Conservation (phyloP, 1,140 invertebrate species). For the Apis florea region DNA sequence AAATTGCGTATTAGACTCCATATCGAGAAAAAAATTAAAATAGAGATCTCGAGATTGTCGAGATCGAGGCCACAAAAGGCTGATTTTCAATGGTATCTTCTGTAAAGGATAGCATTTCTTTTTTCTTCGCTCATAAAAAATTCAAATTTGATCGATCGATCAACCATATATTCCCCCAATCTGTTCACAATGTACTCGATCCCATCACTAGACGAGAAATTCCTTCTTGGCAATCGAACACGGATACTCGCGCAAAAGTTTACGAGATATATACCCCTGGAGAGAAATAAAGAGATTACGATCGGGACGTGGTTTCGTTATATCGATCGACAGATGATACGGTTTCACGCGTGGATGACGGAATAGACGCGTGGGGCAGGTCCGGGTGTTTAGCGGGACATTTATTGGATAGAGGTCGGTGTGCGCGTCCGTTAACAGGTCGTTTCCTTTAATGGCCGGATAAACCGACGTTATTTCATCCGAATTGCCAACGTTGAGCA, state of each 20-base stretch:
- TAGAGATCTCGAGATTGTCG: no score
- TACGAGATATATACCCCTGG: not conserved
- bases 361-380: constrained; percentile 42
- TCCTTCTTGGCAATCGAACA: not conserved
- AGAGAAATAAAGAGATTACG: constrained; percentile 19
- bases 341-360: constrained; percentile 39
- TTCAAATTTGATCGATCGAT: no score
- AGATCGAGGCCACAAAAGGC: no score
- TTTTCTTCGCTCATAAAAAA: no score
- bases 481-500: constrained; percentile 9
- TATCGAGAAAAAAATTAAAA: no score
- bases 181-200: no score
- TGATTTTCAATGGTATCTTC: no score
- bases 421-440: constrained; percentile 64
- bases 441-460: constrained; percentile 68
- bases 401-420: constrained; percentile 65
- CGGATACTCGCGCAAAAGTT: not conserved
- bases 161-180: no score
- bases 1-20: no score
- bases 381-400: constrained; percentile 48
- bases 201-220: not conserved
- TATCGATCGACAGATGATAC: constrained; percentile 53
- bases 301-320: constrained; percentile 44
- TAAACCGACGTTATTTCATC: constrained; percentile 65
- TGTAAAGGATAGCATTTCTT: no score